Percentiles rank a stretch among this genome's conserved stretches.
phyloP scores from a whole-genome alignment of 35 echinoderm and acorn worm species.

The Diadema setosum region DNA sequence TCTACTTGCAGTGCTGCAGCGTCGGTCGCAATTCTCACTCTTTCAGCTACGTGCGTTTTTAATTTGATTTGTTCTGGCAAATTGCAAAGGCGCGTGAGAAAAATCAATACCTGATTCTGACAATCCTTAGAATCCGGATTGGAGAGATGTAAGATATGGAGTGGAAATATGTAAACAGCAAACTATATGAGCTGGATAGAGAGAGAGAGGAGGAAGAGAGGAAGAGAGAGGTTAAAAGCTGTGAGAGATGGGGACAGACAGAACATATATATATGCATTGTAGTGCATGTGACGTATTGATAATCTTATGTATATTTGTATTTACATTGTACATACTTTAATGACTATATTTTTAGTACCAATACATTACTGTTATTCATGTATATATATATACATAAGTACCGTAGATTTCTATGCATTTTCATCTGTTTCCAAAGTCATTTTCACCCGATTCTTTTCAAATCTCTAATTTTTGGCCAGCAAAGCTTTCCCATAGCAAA shows the following conservation, averaged over 20 bases:
- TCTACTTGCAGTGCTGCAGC: neutral
- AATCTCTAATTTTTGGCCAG: no score
- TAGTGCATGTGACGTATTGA: neutral
- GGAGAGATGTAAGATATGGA: neutral
- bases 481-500: no score
- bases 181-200: neutral
- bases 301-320: neutral
- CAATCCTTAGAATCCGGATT: neutral
- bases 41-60: neutral
- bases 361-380: neutral
- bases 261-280: neutral
- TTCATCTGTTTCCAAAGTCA: neutral
- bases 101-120: slow-evolving; percentile 1
- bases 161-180: no score
- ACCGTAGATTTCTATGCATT: neutral
- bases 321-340: neutral
- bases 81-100: neutral
- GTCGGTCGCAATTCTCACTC: neutral
- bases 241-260: neutral
- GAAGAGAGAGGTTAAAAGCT: neutral
- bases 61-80: neutral
- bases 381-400: neutral
- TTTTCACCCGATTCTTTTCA: no score
- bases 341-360: neutral
- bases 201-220: neutral